Percentiles rank a stretch among this genome's conserved stretches.
Conservation (phyloP, 2,797 vertebrate genomes). For the Coregonus ussuriensis region DNA sequence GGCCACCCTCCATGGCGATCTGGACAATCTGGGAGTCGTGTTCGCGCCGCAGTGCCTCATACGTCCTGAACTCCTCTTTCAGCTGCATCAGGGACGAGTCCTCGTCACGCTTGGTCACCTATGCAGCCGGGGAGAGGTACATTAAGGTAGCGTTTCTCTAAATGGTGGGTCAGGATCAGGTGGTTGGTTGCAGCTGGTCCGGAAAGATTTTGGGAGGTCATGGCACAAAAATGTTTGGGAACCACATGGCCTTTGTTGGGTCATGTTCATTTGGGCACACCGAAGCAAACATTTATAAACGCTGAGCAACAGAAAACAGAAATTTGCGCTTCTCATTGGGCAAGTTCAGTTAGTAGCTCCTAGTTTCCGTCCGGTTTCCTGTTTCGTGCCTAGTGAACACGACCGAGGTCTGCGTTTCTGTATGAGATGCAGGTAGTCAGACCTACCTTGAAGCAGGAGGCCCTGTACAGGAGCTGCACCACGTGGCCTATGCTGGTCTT, state of each 20-base stretch:
- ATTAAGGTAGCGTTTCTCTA: neutral
- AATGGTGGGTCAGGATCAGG: neutral
- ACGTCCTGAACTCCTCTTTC: conserved; percentile 97
- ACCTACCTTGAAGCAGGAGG: conserved; percentile 96
- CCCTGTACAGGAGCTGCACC: conserved; percentile 98
- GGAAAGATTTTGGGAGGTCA: neutral
- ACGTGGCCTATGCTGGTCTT: conserved; percentile 99
- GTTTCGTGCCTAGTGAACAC: no score
- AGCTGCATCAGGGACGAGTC: conserved; percentile 98
- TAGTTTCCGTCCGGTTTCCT: no score
- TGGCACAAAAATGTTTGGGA: neutral
- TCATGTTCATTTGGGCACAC: neutral
- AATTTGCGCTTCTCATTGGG: no score
- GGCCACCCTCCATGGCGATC: conserved; percentile 97
- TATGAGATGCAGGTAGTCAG: neutral
- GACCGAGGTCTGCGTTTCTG: no score
- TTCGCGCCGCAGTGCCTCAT: conserved; percentile 92
- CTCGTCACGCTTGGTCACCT: conserved; percentile 99
- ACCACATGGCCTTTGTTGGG: neutral
- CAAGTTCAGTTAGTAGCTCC: no score
- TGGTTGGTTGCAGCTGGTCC: neutral
- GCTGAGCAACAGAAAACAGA: no score
- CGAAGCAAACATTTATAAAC: no score
- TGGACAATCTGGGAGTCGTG: conserved; percentile 99
- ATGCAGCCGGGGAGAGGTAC: conserved; percentile 4